Percentiles rank a stretch among this genome's conserved stretches.
Evolutionary conservation across 2,113 vertebrate species (phyloP).

Genomic region (Pelusios castaneus): DNA sequence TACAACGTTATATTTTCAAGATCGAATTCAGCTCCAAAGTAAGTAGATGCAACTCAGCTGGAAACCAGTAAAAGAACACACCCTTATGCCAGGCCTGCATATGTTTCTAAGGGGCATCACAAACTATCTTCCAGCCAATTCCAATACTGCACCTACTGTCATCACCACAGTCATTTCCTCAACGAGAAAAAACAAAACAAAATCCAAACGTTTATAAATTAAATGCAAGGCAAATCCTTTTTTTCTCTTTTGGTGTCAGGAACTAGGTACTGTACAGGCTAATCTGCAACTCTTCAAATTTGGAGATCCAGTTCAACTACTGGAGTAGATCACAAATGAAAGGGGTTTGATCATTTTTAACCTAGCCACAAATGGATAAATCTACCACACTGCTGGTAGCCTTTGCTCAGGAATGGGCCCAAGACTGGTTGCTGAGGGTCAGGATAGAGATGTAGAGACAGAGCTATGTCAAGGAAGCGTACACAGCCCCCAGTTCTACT

Average conservation of each 20-base stretch:
- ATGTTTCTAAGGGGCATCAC: not conserved
- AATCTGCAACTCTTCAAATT: not conserved
- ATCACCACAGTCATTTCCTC: not conserved
- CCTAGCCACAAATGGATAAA: not conserved
- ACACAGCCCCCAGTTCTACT: not conserved
- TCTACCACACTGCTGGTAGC: not conserved
- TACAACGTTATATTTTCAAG: not conserved
- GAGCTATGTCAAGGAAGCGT: not conserved
- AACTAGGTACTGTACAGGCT: not conserved
- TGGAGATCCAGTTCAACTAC: not conserved
- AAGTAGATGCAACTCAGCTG: not conserved
- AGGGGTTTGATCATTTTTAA: not conserved
- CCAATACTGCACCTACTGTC: not conserved
- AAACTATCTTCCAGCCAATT: not conserved
- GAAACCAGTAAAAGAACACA: not conserved
- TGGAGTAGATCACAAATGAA: rapidly evolving
- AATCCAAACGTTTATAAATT: not conserved
- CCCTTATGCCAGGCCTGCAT: not conserved
- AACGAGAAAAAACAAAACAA: not conserved
- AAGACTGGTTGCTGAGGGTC: not conserved
- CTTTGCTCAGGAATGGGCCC: not conserved
- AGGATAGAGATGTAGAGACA: not conserved
- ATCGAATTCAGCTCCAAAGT: not conserved
- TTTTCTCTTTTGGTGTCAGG: not conserved
- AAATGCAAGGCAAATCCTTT: not conserved